Evolutionary conservation across 2,888 invertebrate genomes (phyloP).

Genomic region (Trichogramma evanescens): DNA sequence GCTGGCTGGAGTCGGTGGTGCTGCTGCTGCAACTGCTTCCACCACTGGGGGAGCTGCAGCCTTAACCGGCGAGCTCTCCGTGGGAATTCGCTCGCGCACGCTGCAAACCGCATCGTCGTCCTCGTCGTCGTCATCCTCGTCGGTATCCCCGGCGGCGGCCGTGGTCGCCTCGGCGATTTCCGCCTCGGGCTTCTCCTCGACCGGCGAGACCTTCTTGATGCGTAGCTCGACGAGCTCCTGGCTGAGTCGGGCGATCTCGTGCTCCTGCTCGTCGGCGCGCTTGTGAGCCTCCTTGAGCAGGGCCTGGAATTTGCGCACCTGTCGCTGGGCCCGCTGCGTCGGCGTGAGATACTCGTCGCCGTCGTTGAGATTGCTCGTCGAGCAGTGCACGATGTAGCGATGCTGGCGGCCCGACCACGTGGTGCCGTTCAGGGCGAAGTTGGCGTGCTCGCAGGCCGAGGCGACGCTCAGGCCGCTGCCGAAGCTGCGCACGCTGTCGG

Average conservation of each 20-base stretch:
- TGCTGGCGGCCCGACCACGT: constrained; percentile 51
- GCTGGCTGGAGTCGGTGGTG: constrained; percentile 41
- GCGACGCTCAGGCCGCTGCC: constrained; percentile 70
- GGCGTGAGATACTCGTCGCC: constrained; percentile 82
- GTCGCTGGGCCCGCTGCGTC: constrained; percentile 76
- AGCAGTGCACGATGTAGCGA: constrained; percentile 80
- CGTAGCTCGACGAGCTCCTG: constrained; percentile 76
- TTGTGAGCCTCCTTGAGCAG: constrained; percentile 66
- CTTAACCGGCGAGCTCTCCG: neutral
- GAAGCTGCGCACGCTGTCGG: constrained; percentile 71
- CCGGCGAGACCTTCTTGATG: constrained; percentile 73
- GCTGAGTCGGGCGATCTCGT: constrained; percentile 70
- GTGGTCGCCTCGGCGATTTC: constrained; percentile 68
- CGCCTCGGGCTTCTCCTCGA: constrained; percentile 73
- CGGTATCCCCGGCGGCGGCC: constrained; percentile 58
- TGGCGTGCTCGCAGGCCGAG: constrained; percentile 70
- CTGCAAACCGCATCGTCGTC: constrained; percentile 47
- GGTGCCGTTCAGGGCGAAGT: constrained; percentile 63
- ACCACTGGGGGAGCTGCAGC: neutral
- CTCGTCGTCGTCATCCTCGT: constrained; percentile 51
- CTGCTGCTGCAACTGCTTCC: constrained; percentile 38
- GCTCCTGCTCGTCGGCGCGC: constrained; percentile 74
- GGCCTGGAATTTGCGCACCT: constrained; percentile 65
- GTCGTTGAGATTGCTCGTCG: constrained; percentile 68
- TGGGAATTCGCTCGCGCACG: neutral